phyloP scores from a whole-genome alignment of 2,797 vertebrate genomes.

The Anguilla megastoma region DNA sequence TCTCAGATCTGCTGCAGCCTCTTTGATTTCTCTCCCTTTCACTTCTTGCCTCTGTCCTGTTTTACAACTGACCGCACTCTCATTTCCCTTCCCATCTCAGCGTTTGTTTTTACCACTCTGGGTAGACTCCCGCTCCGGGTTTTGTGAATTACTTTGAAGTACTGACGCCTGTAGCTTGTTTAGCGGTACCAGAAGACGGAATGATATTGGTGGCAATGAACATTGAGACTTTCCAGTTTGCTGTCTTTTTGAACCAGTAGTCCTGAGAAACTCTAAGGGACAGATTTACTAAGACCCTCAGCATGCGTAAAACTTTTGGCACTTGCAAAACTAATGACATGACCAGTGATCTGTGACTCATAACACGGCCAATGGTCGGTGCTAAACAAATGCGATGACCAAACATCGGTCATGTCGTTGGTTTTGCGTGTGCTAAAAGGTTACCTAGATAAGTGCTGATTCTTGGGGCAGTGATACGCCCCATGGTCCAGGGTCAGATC shows the following conservation, averaged over 20 bases:
- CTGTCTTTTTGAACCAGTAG: too few species aligned
- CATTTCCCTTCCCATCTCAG: not conserved
- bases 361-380: not conserved
- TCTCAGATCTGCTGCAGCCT: not conserved
- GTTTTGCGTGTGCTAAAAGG: too few species aligned
- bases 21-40: constrained; percentile 10
- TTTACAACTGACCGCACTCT: not conserved
- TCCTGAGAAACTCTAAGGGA: not conserved
- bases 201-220: not conserved
- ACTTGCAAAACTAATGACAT: not conserved
- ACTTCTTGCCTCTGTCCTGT: constrained; percentile 16
- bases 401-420: too few species aligned
- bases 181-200: not conserved
- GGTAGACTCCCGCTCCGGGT: not conserved
- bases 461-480: not conserved
- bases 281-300: too few species aligned
- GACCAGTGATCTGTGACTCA: not conserved
- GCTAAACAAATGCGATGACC: too few species aligned
- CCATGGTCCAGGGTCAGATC: not conserved
- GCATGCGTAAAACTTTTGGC: too few species aligned
- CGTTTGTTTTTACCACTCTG: not conserved
- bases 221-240: not conserved
- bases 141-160: not conserved
- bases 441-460: not conserved
- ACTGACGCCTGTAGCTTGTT: not conserved